Conservation (phyloP, 2,113 vertebrate species). For the Lipotes vexillifer region DNA sequence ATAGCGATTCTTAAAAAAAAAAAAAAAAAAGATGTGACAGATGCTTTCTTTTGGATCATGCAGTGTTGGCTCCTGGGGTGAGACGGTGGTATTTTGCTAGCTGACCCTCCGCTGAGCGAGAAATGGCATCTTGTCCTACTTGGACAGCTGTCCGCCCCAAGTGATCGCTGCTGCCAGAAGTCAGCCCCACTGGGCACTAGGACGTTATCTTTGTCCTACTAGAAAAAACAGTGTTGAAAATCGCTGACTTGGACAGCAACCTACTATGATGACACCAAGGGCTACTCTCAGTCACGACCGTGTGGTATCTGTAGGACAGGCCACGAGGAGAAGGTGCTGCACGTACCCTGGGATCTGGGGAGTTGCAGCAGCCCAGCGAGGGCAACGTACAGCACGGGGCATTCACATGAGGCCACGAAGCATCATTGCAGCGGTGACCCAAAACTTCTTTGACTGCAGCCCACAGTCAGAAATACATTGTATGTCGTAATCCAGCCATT, state of each 20-base stretch:
- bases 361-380: rapidly evolving
- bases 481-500: rapidly evolving
- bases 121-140: neutral
- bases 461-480: neutral
- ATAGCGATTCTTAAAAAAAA: neutral
- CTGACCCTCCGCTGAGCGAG: neutral
- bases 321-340: neutral
- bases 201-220: neutral
- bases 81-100: neutral
- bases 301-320: neutral
- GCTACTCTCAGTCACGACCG: neutral
- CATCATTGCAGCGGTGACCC: rapidly evolving
- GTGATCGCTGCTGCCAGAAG: rapidly evolving
- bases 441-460: rapidly evolving
- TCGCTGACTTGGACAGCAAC: neutral
- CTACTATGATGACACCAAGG: neutral
- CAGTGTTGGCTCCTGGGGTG: neutral
- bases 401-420: rapidly evolving
- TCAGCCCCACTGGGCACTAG: rapidly evolving
- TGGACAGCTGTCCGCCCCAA: neutral
- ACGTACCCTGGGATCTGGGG: neutral
- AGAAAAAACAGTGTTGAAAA: neutral
- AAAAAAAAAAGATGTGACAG: neutral
- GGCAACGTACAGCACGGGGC: rapidly evolving
- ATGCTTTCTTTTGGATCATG: neutral